A percentile compares a stretch with the other conserved stretches of the same genome.
These are phyloP conservation scores for Apogon hyalosoma DNA, from an alignment of 2,797 vertebrate genomes.

Conservation along the genomic window DNA sequence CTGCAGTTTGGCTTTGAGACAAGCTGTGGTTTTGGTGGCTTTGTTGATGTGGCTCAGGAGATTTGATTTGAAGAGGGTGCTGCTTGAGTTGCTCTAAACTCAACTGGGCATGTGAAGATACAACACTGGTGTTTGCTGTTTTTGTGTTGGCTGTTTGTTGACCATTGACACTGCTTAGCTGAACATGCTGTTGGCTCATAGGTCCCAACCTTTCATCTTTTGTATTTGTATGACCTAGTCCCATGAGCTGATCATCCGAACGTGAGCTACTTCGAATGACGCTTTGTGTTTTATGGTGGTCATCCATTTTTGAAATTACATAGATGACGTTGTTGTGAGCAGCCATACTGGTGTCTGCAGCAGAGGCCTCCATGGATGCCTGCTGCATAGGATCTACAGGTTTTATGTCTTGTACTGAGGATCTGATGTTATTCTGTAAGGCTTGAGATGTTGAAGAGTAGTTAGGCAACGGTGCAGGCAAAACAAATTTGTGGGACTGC, in stretches of 20 bases:
- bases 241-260: conserved; percentile 91
- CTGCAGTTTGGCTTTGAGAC: conserved; percentile 59
- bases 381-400: conserved; percentile 89
- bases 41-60: conserved; percentile 86
- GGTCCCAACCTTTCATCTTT: conserved; percentile 89
- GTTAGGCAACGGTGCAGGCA: conserved; percentile 85
- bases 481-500: conserved; percentile 89
- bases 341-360: conserved; percentile 81
- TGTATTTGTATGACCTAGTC: conserved; percentile 84
- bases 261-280: conserved; percentile 95
- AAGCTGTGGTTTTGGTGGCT: conserved; percentile 87
- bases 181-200: conserved; percentile 87
- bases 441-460: conserved; percentile 88
- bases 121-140: conserved; percentile 83
- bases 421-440: conserved; percentile 86
- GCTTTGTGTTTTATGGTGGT: conserved; percentile 92
- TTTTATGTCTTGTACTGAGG: conserved; percentile 88
- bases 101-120: conserved; percentile 84
- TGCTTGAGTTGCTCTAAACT: conserved; percentile 90
- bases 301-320: conserved; percentile 92
- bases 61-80: conserved; percentile 87
- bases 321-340: conserved; percentile 90
- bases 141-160: conserved; percentile 84
- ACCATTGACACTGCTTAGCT: conserved; percentile 84
- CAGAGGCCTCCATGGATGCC: conserved; percentile 85